A percentile compares a stretch with the other conserved stretches of the same genome.
phyloP scores from a whole-genome alignment of 2,888 invertebrate genomes.

The Notodonta ziczac region DNA sequence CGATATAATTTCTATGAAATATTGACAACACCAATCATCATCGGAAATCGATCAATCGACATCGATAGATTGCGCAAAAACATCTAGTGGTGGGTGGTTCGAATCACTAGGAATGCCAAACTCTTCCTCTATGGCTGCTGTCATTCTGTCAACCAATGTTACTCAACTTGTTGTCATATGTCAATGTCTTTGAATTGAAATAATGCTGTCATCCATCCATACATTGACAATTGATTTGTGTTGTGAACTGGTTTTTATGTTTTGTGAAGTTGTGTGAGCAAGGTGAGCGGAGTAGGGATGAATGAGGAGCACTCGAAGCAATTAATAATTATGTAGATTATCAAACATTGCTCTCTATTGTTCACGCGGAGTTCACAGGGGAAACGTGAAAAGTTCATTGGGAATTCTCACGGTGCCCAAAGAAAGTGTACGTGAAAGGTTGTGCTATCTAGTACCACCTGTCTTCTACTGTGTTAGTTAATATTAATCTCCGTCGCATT shows the following conservation, averaged over 20 bases:
- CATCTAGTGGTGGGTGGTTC: too few relatives aligned
- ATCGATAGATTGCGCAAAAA: too few relatives aligned
- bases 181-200: neutral
- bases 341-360: slow-evolving; percentile 68
- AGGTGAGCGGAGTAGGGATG: slow-evolving; percentile 53
- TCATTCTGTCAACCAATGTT: too few relatives aligned
- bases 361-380: slow-evolving; percentile 65
- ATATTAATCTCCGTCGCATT: slow-evolving; percentile 28
- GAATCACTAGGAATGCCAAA: too few relatives aligned
- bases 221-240: neutral
- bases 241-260: slow-evolving; percentile 18
- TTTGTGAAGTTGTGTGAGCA: slow-evolving; percentile 29
- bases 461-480: neutral
- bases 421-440: slow-evolving; percentile 69
- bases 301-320: slow-evolving; percentile 46
- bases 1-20: too few relatives aligned
- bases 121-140: too few relatives aligned
- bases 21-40: too few relatives aligned
- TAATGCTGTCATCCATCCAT: neutral
- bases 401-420: slow-evolving; percentile 70
- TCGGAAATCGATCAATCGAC: too few relatives aligned
- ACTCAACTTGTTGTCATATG: neutral
- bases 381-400: slow-evolving; percentile 65
- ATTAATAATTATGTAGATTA: slow-evolving; percentile 71
- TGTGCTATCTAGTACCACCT: slow-evolving; percentile 16